Evolutionary conservation across 2,888 invertebrate species (phyloP), one percentile per base, ranked within the genome.

Genomic region (Rhopalosiphum nymphaeae): DNA sequence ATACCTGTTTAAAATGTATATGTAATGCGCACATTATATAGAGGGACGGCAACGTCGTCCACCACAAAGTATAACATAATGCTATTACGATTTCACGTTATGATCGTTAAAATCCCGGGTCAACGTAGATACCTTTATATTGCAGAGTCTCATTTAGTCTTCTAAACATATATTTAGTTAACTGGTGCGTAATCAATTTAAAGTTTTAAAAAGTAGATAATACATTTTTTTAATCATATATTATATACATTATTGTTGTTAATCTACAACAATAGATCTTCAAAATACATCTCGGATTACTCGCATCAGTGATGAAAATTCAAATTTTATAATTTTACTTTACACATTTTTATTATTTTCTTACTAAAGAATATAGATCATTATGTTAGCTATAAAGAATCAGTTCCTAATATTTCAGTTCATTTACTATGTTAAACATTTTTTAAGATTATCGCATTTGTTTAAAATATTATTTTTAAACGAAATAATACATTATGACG

Each of bases 31-130:
- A n/a, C 21, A 78, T 78, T 78, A 78, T 78, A 36, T 78, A 21
- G 78, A 36, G 78, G 36, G 78, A 78, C 21, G 36, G 78, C 78
- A 78, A 78, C 78, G 78, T 36, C 78, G 78, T 78, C 21, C 25
- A 57, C 87, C 61, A 92, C 87, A 92, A 92, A 87, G 92, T 87
- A 92, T 61, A 61, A 25, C 29, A 56, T 57, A 57, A 46, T 92
- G 57, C 57, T 29, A 86, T 86, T 61, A 86, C 29, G n/a, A 61
- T 67, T 67, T 36, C 10, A 26, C 36, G 78, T 36, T 78, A 36
- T 36, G 78, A 36, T 78, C 36, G 78, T 78, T 78, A 78, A 78
- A 78, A 78, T 36, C 36, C 78, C 9, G 78, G 67, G 9, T 78
- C 42, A 21, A 36, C 36, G 78, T 21, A 36, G 78, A 16, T 78